Conservation (phyloP, 2,888 invertebrate genomes). For the Mesorhabditis sp. region DNA sequence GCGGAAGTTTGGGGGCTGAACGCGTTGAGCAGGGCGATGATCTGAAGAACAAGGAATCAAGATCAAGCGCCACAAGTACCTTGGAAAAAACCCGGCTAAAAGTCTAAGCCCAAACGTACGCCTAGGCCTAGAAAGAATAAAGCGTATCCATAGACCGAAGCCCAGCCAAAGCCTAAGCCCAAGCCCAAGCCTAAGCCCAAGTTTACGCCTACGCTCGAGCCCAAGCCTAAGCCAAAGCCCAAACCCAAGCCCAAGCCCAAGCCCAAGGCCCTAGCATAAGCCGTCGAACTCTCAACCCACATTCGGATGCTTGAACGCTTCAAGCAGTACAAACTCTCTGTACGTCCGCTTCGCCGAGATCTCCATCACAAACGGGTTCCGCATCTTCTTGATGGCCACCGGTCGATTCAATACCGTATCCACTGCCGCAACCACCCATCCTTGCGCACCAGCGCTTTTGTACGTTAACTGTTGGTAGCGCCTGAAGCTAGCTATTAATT, state of each 20-base stretch:
- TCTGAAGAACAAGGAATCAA: not conserved
- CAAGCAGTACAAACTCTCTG: slow-evolving; percentile 1
- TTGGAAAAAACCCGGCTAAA: too few relatives aligned
- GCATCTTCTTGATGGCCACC: not conserved
- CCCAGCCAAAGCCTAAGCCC: too few relatives aligned
- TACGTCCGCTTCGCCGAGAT: slow-evolving; percentile 2
- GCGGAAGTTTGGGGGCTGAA: not conserved
- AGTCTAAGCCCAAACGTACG: too few relatives aligned
- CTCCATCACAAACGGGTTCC: slow-evolving; percentile 6
- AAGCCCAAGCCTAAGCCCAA: too few relatives aligned
- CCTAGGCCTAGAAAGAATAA: too few relatives aligned
- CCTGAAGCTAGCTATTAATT: not conserved
- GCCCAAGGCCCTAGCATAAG: too few relatives aligned
- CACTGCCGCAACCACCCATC: not conserved
- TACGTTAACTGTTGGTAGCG: not conserved
- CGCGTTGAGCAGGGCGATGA: not conserved
- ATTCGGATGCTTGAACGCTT: not conserved
- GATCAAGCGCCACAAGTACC: too few relatives aligned
- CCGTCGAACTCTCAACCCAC: not conserved
- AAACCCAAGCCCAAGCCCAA: too few relatives aligned
- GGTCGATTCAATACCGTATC: not conserved
- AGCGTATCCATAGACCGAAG: too few relatives aligned
- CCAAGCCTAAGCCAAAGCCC: too few relatives aligned
- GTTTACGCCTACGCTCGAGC: too few relatives aligned
- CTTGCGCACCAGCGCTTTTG: slow-evolving; percentile 3